These are phyloP conservation scores for Aldrovandia affinis DNA, from an alignment of 2,797 vertebrate genomes.

Conservation along the genomic window DNA sequence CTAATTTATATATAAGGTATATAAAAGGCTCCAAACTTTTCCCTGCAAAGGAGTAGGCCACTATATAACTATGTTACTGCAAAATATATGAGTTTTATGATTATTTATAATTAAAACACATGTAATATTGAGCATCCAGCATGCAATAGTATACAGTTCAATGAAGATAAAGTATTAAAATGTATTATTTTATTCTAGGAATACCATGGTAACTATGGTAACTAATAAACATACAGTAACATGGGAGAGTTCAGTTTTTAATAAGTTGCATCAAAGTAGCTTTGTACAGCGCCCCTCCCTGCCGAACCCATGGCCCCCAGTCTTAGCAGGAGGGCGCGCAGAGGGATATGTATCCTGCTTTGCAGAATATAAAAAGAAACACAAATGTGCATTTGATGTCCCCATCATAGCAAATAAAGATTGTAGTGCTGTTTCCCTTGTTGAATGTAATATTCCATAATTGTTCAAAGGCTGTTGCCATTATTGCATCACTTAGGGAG, in stretches of 20 bases:
- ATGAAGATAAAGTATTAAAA: not conserved
- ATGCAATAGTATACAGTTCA: not conserved
- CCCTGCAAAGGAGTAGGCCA: no score
- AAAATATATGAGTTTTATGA: no score
- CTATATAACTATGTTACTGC: no score
- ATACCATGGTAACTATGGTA: not conserved
- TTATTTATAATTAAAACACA: no score
- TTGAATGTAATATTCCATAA: not conserved
- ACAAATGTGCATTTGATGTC: not conserved
- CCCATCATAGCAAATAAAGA: not conserved
- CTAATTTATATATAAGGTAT: no score
- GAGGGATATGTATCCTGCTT: not conserved
- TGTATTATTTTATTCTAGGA: not conserved
- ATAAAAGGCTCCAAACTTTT: no score
- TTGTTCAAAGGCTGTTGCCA: slow-evolving; percentile 1
- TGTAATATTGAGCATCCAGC: not conserved
- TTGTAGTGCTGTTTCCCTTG: no score
- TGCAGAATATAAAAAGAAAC: not conserved
- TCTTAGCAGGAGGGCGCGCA: not conserved
- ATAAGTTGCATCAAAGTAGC: not conserved
- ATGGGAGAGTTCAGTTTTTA: not conserved
- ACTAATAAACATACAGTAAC: not conserved
- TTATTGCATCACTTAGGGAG: slow-evolving; percentile 3
- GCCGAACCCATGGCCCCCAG: not conserved
- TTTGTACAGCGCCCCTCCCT: not conserved